Evolutionary conservation across 2,797 vertebrate genomes (phyloP), one percentile per base, ranked within the genome.

Genomic region (Dermochelys coriacea): DNA sequence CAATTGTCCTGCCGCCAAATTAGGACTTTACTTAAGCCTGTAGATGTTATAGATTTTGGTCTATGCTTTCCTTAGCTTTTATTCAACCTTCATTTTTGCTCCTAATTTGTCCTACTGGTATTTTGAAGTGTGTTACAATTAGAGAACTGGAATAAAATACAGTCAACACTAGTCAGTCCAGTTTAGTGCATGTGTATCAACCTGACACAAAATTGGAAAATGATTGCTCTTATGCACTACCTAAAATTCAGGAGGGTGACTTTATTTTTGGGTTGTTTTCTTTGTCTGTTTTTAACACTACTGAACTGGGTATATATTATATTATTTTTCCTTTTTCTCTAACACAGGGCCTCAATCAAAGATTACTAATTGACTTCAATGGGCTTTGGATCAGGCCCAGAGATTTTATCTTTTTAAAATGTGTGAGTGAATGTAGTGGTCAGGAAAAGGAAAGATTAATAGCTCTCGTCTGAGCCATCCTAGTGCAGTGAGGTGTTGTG

Each of bases 31-130:
- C 78, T 85, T 57, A 89, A 88, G 11, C 31, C 55, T 50, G 34
- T 45, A 61, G 77, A 82, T 45, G 18, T 37, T 25, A 55, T 50
- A 45, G 12, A 27, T 74, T 82, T 68, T 86, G 12, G 31, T n/a
- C 25, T 34, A 3, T 9, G 57, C 82, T 85, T 93, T 57, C 79
- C 88, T 74, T 74, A 79, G 34, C 45, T 80, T 52, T 68, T 89
- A 8, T 59, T 54, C 34, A 45, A 82, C 47, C 57, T 52, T 81
- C 55, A 41, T 61, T 50, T 51, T 5, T 84, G 75, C 80, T 93
- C 77, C 61, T 77, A 23, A 47, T 88, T 90, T 85, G 64, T 59
- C 68, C 71, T 87, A 18, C 7, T 37, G 49, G 77, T 59, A n/a
- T 47, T 77, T 3, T n/a, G 37, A 57, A 52, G 61, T 45, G 55